These are phyloP conservation scores for Cinclus cinclus DNA, from an alignment of 2,113 vertebrate species.

Conservation along the genomic window DNA sequence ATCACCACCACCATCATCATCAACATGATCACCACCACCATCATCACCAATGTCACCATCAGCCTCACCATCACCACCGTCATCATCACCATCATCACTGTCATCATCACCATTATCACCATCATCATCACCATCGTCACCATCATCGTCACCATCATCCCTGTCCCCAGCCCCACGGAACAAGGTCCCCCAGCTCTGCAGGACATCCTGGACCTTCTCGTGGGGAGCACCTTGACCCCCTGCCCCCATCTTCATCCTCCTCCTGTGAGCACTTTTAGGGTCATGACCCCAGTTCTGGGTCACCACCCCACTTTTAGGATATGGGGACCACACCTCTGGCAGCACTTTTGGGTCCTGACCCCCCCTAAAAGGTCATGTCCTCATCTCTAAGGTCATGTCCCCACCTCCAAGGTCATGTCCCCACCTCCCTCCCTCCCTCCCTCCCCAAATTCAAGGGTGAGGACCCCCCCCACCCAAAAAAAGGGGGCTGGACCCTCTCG, in stretches of 20 bases:
- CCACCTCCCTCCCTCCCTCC: not conserved
- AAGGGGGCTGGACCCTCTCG: not conserved
- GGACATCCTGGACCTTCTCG: not conserved
- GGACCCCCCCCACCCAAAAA: not conserved
- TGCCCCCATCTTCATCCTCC: not conserved
- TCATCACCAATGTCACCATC: fast-evolving
- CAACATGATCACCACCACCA: not conserved
- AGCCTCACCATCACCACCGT: fast-evolving
- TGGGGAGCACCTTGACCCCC: not conserved
- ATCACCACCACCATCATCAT: not conserved
- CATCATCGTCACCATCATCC: not conserved
- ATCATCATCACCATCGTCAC: fast-evolving
- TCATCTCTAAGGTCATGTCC: not conserved
- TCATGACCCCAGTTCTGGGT: not conserved
- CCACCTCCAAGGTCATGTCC: not conserved
- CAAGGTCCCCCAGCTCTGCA: not conserved
- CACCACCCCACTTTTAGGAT: not conserved
- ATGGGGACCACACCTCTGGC: not conserved
- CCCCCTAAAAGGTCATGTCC: not conserved
- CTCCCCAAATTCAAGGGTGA: not conserved
- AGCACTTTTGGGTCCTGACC: not conserved
- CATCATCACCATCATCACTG: not conserved
- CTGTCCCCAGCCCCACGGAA: not conserved
- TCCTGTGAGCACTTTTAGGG: not conserved
- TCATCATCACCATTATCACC: fast-evolving